Evolutionary conservation across 2,113 vertebrate species (phyloP), one percentile per base, ranked within the genome.

Genomic region (Dunckerocampus dactyliophorus): DNA sequence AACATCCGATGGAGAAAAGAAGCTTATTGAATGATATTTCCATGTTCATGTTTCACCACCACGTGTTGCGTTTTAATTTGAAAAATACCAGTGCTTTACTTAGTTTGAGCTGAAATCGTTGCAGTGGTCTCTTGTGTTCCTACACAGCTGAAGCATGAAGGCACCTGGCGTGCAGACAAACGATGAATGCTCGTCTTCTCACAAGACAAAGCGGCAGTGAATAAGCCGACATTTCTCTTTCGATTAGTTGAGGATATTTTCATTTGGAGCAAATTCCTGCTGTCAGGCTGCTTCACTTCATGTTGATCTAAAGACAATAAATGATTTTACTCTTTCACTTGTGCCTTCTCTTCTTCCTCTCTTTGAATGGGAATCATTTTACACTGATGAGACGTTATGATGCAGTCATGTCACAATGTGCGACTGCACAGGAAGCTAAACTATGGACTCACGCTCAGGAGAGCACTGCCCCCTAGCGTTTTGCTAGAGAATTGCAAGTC

Each of bases 101-200:
- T 34, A 65, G 60, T 59, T 67, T 34, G 31, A 80, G 47, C 15
- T 79, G 14, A 21, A 21, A 42, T 19, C 59, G 46, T 71, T 59
- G 51, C 43, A 60, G 72, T 76, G n/a, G 16, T 17, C 28, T 16
- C 28, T 31, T 10, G 17, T 31, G n/a, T 21, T 21, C 8, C 15
- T 21, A 15, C 12, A 42, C 20, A 15, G 20, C n/a, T 6, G 3
- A 14, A 42, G 4, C 70, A 84, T 75, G 80, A 73, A 88, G 86
- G 92, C 91, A 94, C 88, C 87, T 90, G 88, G 80, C 77, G 85
- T 93, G 89, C 90, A 83, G 52, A 85, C 75, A 75, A 82, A 83
- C 83, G 73, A 79, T 59, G 75, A 79, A 87, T 67, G 57, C 75
- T 72, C 86, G 81, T 86, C 72, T 77, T 82, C 72, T 82, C 86